Percentiles rank a stretch among this genome's conserved stretches.
Conservation (phyloP, 2,113 vertebrate species). For the Hiodon tergisus region DNA sequence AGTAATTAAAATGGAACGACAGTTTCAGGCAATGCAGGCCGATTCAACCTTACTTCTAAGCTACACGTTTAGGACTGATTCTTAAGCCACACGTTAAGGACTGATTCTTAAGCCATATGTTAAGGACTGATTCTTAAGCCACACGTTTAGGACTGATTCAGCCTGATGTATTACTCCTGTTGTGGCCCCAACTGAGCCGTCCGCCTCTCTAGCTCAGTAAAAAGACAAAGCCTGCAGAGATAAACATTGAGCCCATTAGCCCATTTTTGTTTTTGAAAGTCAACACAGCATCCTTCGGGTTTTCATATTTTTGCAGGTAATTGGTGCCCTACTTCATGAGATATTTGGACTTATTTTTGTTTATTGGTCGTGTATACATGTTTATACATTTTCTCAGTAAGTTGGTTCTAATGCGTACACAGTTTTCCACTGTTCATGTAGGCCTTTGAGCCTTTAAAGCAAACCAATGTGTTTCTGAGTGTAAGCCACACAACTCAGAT, state of each 20-base stretch:
- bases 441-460: neutral
- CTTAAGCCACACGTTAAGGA: too few species aligned
- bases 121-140: too few species aligned
- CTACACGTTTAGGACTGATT: too few species aligned
- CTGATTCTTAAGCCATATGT: too few species aligned
- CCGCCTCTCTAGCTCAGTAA: neutral
- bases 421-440: neutral
- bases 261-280: neutral
- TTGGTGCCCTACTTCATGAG: neutral
- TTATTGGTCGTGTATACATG: neutral
- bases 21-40: too few species aligned
- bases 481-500: neutral
- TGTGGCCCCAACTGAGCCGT: neutral
- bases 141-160: too few species aligned
- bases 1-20: too few species aligned
- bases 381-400: neutral
- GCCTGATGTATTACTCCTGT: too few species aligned
- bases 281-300: neutral
- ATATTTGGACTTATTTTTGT: too few species aligned
- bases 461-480: neutral
- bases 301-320: neutral
- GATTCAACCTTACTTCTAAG: too few species aligned
- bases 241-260: neutral
- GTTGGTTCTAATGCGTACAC: neutral
- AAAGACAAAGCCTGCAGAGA: neutral